These are phyloP conservation scores for Phthorimaea operculella DNA, from an alignment of 1,140 invertebrate genomes.

Conservation along the genomic window DNA sequence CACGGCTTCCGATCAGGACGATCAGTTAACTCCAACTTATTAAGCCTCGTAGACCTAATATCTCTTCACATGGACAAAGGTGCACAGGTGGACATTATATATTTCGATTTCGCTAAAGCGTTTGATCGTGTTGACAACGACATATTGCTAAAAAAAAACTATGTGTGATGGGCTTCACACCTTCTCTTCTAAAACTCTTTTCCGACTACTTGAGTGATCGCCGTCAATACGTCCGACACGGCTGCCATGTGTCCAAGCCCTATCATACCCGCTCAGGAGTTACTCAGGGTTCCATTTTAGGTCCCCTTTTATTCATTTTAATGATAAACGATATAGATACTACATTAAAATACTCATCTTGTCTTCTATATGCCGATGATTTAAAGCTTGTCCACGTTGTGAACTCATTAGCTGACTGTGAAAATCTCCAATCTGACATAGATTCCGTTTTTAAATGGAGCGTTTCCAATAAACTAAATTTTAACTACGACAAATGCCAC, in stretches of 20 bases:
- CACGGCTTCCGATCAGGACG: not conserved
- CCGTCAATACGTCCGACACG: not conserved
- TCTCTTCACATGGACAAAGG: not conserved
- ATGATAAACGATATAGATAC: not conserved
- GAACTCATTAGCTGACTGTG: not conserved
- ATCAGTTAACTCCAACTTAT: not conserved
- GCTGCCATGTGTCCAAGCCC: not conserved
- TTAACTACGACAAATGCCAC: not conserved
- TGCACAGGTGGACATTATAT: not conserved
- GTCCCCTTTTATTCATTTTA: not conserved
- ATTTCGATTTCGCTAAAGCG: not conserved
- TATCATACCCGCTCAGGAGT: not conserved
- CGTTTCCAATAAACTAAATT: not conserved
- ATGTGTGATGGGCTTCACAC: not conserved
- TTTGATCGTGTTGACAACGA: constrained; percentile 1
- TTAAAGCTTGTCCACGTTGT: not conserved
- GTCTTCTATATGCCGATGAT: not conserved
- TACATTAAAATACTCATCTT: not conserved
- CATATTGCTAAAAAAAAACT: not conserved
- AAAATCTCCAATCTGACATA: not conserved
- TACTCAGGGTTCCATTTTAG: not conserved
- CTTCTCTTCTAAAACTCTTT: not conserved
- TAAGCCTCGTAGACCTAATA: not conserved
- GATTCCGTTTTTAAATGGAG: not conserved
- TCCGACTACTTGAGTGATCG: not conserved